These are phyloP conservation scores for Cryptoblepharus egeriae DNA, from an alignment of 2,797 vertebrate genomes.

Conservation along the genomic window DNA sequence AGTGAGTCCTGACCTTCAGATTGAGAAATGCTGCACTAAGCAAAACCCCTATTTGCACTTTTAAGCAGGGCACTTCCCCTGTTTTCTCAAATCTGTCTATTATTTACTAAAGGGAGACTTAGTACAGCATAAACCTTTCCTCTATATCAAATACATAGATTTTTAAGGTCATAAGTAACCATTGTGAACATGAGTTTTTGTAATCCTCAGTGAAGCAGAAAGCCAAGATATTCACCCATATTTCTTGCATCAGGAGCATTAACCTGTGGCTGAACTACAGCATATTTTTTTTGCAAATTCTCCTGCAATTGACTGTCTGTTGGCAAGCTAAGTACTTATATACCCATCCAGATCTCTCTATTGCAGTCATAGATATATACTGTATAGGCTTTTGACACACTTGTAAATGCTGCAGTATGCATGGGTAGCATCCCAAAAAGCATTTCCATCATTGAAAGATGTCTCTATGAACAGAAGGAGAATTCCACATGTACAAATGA, in stretches of 20 bases:
- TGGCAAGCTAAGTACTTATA: slow-evolving; percentile 16
- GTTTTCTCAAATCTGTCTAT: not conserved
- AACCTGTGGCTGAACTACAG: slow-evolving; percentile 12
- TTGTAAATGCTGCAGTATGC: not conserved
- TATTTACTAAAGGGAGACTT: slow-evolving; percentile 14
- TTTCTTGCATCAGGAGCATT: not conserved
- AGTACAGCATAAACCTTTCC: not conserved
- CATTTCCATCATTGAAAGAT: no score
- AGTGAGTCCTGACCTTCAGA: no score
- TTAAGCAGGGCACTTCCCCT: not conserved
- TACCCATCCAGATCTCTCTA: not conserved
- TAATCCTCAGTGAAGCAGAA: not conserved
- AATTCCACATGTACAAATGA: no score
- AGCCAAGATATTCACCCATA: slow-evolving; percentile 20
- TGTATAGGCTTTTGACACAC: not conserved
- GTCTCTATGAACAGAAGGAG: no score
- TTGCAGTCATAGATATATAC: not conserved
- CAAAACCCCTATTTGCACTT: not conserved
- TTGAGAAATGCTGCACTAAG: not conserved
- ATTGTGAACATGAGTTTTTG: slow-evolving; percentile 3
- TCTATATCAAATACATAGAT: not conserved
- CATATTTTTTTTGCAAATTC: slow-evolving; percentile 21
- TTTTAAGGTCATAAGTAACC: slow-evolving; percentile 13
- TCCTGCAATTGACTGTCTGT: not conserved
- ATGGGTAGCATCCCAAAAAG: not conserved